phyloP scores from a whole-genome alignment of 1,140 invertebrate species.

The Plutomurus gul region DNA sequence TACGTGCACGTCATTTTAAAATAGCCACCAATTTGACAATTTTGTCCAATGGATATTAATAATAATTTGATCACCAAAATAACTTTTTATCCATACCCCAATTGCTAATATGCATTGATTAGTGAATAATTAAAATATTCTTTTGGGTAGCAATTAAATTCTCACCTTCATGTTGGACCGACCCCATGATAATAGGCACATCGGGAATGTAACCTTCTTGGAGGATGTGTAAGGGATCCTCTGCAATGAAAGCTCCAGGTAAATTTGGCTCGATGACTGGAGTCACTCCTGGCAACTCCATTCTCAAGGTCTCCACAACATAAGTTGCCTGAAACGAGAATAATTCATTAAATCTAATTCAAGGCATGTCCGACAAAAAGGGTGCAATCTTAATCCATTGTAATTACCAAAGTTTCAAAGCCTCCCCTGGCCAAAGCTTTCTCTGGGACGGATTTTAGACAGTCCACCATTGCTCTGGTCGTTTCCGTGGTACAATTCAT shows the following conservation, averaged over 20 bases:
- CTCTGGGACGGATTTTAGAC: neutral
- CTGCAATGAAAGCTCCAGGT: slow-evolving; percentile 42
- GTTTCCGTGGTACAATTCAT: neutral
- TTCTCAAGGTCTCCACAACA: neutral
- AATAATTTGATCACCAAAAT: no score
- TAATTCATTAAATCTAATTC: neutral
- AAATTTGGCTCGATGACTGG: slow-evolving; percentile 42
- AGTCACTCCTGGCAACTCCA: neutral
- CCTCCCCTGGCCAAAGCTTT: neutral
- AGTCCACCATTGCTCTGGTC: slow-evolving; percentile 17
- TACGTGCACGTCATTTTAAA: no score
- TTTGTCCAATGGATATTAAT: no score
- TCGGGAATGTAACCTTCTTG: slow-evolving; percentile 30
- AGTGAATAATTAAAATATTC: no score
- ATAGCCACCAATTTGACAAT: no score
- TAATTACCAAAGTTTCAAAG: neutral
- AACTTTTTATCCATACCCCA: no score
- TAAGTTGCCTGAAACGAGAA: neutral
- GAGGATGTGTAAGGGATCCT: slow-evolving; percentile 40
- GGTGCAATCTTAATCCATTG: no score
- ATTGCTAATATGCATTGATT: no score
- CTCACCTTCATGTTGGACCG: slow-evolving; percentile 46
- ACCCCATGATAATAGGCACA: slow-evolving; percentile 42
- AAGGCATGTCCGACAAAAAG: no score
- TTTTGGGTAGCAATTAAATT: no score